Conservation (phyloP, 2,888 invertebrate genomes). For the Metallyticus violacea region DNA sequence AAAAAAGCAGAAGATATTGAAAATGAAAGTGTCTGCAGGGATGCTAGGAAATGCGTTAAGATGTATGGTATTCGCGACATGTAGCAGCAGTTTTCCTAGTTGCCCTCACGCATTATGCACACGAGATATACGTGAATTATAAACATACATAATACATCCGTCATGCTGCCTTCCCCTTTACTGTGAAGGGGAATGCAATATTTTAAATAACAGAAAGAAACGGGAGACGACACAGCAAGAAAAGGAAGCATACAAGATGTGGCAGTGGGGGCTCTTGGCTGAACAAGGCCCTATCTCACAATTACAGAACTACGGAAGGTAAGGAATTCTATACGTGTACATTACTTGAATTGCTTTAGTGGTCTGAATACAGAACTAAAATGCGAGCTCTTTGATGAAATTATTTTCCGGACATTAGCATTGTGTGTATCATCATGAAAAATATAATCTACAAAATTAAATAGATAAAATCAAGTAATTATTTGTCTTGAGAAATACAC, state of each 20-base stretch:
- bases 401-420: too few species aligned
- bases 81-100: not conserved
- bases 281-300: not conserved
- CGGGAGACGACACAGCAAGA: not conserved
- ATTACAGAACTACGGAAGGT: too few species aligned
- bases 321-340: too few species aligned
- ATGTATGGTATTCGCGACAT: conserved; percentile 2
- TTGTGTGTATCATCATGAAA: too few species aligned
- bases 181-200: not conserved
- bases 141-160: conserved; percentile 17
- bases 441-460: too few species aligned
- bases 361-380: too few species aligned
- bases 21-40: not conserved
- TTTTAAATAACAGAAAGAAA: conserved; percentile 1
- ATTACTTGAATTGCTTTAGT: too few species aligned
- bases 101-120: not conserved
- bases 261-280: not conserved
- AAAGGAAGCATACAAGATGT: not conserved
- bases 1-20: not conserved
- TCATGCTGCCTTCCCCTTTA: not conserved
- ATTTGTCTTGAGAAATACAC: too few species aligned
- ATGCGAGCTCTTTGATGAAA: too few species aligned
- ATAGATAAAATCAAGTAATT: too few species aligned
- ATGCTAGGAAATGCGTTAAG: not conserved
- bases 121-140: conserved; percentile 2